Conservation (phyloP, 2,888 invertebrate species). For the Piscicola geometra region DNA sequence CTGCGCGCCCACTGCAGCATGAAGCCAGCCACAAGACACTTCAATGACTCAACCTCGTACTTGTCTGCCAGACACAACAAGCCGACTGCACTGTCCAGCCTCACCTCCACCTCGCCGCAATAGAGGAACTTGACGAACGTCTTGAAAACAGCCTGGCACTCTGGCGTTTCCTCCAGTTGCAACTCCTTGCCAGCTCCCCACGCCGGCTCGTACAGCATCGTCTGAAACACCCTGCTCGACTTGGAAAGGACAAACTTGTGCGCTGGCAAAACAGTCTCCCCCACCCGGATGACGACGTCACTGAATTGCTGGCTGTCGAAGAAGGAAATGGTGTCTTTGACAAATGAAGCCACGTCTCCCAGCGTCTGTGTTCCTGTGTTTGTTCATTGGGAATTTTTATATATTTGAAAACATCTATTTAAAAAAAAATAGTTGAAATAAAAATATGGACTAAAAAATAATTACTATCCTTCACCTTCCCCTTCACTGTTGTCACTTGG, state of each 20-base stretch:
- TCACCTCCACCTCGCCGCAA: constrained; percentile 53
- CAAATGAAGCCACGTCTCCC: constrained; percentile 52
- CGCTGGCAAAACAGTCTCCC: constrained; percentile 47
- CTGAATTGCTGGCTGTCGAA: constrained; percentile 52
- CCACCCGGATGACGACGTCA: constrained; percentile 51
- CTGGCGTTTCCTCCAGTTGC: constrained; percentile 51
- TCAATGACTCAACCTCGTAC: constrained; percentile 54
- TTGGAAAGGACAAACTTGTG: constrained; percentile 56
- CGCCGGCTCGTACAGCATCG: constrained; percentile 53
- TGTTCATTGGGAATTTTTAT: no score
- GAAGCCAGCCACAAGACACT: constrained; percentile 51
- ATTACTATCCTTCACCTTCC: neutral
- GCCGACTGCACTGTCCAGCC: constrained; percentile 51
- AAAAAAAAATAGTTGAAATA: neutral
- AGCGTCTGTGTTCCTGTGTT: constrained; percentile 44
- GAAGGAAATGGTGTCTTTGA: constrained; percentile 52
- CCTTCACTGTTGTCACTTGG: no score
- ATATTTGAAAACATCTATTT: no score
- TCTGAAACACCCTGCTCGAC: constrained; percentile 54
- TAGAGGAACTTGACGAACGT: constrained; percentile 54
- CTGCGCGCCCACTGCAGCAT: constrained; percentile 54
- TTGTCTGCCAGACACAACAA: constrained; percentile 56
- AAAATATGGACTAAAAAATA: neutral
- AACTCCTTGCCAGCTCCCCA: constrained; percentile 51
- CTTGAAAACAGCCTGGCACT: constrained; percentile 53